These are phyloP conservation scores for Gymnothorax javanicus DNA, from an alignment of 2,797 vertebrate genomes.

Conservation along the genomic window DNA sequence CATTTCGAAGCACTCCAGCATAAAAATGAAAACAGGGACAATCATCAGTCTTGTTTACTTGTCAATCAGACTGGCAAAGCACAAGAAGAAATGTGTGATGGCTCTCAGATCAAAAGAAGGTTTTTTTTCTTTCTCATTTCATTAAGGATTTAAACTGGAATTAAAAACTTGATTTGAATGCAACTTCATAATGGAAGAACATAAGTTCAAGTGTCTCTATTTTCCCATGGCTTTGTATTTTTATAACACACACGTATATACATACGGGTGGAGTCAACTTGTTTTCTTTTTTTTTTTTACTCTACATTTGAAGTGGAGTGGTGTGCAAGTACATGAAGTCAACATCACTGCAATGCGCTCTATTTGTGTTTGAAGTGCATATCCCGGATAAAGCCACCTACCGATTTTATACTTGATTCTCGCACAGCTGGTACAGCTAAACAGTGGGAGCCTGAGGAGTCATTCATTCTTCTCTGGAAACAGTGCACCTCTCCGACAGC, in stretches of 20 bases:
- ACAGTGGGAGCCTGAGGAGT: background rate
- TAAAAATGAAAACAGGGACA: background rate
- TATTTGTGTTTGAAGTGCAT: background rate
- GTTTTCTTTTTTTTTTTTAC: background rate
- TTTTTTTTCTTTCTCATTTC: background rate
- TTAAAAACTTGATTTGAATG: background rate
- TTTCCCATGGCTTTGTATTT: no score
- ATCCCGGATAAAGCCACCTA: background rate
- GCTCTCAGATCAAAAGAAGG: background rate
- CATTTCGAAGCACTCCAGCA: slow-evolving; percentile 13
- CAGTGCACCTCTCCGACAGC: background rate
- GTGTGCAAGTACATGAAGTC: background rate
- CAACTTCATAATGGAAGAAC: background rate
- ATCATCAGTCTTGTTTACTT: background rate
- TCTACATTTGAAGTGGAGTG: background rate
- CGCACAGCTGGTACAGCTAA: background rate
- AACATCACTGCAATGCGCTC: background rate
- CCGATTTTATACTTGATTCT: background rate
- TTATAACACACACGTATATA: no score
- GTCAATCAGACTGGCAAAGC: background rate
- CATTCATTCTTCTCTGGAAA: background rate
- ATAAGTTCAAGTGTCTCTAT: background rate
- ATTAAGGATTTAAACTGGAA: background rate
- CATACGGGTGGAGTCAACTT: no score
- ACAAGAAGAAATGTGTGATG: background rate